Evolutionary conservation across 2,797 vertebrate species (phyloP).

Genomic region (Eulemur albifrons): DNA sequence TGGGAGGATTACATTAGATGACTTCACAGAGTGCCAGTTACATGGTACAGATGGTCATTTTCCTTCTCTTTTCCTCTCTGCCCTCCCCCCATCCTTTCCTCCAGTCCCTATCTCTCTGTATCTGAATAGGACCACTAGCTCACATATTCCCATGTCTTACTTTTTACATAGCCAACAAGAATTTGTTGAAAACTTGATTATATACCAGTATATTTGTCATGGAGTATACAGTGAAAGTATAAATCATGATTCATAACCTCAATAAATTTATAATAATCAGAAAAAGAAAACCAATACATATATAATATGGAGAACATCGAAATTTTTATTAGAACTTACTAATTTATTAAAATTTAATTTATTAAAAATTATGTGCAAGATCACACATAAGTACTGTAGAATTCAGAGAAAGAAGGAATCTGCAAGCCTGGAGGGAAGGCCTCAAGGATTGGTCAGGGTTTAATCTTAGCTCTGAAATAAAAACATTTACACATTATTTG

Average conservation of each 20-base stretch:
- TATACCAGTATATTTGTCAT: constrained; percentile 4
- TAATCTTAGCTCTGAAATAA: constrained; percentile 37
- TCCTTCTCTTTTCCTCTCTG: background rate
- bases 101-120: background rate
- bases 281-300: constrained; percentile 19
- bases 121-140: background rate
- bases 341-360: constrained; percentile 23
- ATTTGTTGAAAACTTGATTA: constrained; percentile 26
- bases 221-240: background rate
- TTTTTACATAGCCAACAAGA: constrained; percentile 29
- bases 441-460: background rate
- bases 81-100: background rate
- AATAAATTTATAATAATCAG: background rate
- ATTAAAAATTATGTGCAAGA: constrained; percentile 10
- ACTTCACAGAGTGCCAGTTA: background rate
- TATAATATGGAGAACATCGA: background rate
- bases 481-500: constrained; percentile 5
- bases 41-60: background rate
- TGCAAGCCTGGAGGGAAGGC: background rate
- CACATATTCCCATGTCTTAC: background rate
- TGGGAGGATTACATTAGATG: background rate
- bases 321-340: constrained; percentile 1
- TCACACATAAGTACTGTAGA: background rate
- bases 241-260: background rate
- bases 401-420: background rate